Evolutionary conservation across 2,113 vertebrate species (phyloP).

Genomic region (Heliornis fulica): DNA sequence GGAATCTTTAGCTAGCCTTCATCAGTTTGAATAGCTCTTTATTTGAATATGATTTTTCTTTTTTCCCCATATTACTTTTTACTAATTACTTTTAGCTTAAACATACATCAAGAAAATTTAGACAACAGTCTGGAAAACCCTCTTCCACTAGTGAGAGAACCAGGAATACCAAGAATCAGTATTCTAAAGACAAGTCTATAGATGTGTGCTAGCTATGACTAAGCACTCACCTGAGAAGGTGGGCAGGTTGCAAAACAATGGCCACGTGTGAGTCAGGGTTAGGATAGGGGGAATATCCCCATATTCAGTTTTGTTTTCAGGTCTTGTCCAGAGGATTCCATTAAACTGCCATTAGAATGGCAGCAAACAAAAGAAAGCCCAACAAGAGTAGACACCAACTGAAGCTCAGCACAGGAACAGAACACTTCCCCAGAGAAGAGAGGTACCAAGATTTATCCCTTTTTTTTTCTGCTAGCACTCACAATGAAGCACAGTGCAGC

Average conservation of each 20-base stretch:
- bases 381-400: background rate
- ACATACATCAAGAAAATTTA: background rate
- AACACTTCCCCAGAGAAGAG: background rate
- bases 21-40: background rate
- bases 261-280: background rate
- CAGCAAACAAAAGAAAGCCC: background rate
- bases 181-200: background rate
- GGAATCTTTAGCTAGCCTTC: background rate
- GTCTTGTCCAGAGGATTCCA: background rate
- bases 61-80: background rate
- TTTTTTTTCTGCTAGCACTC: background rate
- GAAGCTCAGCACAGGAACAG: background rate
- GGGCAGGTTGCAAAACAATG: background rate
- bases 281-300: background rate
- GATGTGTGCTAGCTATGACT: background rate
- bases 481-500: background rate
- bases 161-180: background rate
- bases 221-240: background rate
- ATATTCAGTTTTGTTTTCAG: background rate
- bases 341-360: background rate
- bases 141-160: background rate
- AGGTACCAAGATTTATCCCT: background rate
- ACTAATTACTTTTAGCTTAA: background rate
- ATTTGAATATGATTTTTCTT: background rate
- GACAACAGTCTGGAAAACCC: background rate